Conservation (phyloP, 2,888 invertebrate species). For the Cosmia pyralina region DNA sequence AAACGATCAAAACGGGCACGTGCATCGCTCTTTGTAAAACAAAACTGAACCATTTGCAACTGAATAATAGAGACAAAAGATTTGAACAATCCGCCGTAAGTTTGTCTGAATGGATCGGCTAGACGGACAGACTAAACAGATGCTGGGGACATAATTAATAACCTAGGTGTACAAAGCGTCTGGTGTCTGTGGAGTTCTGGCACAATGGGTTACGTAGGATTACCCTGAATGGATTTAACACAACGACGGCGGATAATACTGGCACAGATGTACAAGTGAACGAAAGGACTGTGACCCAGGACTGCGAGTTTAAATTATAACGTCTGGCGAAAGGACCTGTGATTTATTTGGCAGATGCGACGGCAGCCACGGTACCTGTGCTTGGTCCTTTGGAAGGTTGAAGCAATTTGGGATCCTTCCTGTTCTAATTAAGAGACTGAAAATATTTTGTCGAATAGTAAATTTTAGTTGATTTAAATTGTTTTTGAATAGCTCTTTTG, state of each 20-base stretch:
- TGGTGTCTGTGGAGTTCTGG: slow-evolving; percentile 59
- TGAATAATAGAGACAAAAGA: slow-evolving; percentile 59
- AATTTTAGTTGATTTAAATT: slow-evolving; percentile 21
- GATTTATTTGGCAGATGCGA: slow-evolving; percentile 63
- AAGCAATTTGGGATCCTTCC: slow-evolving; percentile 56
- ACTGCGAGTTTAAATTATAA: slow-evolving; percentile 61
- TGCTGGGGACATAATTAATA: slow-evolving; percentile 69
- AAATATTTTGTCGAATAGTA: slow-evolving; percentile 30
- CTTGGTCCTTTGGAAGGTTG: slow-evolving; percentile 41
- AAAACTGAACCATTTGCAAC: slow-evolving; percentile 50
- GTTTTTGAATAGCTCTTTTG: neutral
- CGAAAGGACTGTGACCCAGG: slow-evolving; percentile 56
- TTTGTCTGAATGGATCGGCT: slow-evolving; percentile 56
- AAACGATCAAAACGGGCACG: slow-evolving; percentile 35
- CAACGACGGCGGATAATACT: slow-evolving; percentile 50
- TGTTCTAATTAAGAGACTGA: slow-evolving; percentile 56
- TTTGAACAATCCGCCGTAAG: slow-evolving; percentile 56
- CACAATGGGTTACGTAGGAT: slow-evolving; percentile 66
- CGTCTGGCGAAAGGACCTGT: slow-evolving; percentile 55
- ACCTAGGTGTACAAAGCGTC: slow-evolving; percentile 69
- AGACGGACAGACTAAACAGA: slow-evolving; percentile 64
- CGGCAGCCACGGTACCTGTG: slow-evolving; percentile 38
- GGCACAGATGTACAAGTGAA: slow-evolving; percentile 57
- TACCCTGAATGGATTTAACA: slow-evolving; percentile 62
- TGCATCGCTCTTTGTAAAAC: slow-evolving; percentile 44